phyloP scores from a whole-genome alignment of 2,888 invertebrate species.

The Herminia tarsipennalis region DNA sequence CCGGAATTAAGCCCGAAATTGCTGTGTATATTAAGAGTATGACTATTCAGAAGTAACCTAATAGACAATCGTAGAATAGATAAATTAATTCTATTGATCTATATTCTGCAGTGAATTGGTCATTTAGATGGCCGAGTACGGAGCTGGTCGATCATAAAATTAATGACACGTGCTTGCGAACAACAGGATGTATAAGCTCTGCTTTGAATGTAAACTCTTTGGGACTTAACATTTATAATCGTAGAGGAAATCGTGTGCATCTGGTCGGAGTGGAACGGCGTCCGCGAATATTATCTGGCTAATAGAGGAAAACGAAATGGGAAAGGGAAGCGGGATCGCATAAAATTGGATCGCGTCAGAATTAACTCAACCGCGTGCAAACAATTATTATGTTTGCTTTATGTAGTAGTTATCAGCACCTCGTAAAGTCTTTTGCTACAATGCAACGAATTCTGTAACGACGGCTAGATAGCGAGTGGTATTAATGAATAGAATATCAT shows the following conservation, averaged over 20 bases:
- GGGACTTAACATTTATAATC: slow-evolving; percentile 56
- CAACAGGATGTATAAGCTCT: slow-evolving; percentile 68
- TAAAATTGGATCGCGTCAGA: slow-evolving; percentile 53
- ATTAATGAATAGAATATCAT: slow-evolving; percentile 28
- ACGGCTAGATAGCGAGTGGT: slow-evolving; percentile 16
- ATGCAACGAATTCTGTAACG: slow-evolving; percentile 2
- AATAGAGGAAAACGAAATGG: slow-evolving; percentile 66
- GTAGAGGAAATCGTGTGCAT: slow-evolving; percentile 68
- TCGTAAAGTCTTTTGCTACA: slow-evolving; percentile 3
- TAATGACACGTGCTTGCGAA: slow-evolving; percentile 67
- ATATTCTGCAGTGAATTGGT: slow-evolving; percentile 36
- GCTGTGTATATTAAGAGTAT: not conserved
- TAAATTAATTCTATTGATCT: slow-evolving; percentile 32
- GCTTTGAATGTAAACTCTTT: slow-evolving; percentile 64
- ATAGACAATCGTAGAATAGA: not conserved
- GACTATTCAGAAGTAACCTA: not conserved
- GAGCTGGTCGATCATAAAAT: slow-evolving; percentile 58
- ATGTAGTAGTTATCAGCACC: slow-evolving; percentile 14
- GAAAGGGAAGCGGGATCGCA: slow-evolving; percentile 62
- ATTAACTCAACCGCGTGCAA: slow-evolving; percentile 46
- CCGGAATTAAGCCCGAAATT: not conserved
- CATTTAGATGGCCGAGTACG: slow-evolving; percentile 36
- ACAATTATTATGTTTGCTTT: slow-evolving; percentile 42
- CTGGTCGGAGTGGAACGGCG: slow-evolving; percentile 56
- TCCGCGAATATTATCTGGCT: slow-evolving; percentile 53